Evolutionary conservation across 2,888 invertebrate species (phyloP).

Genomic region (Aporophyla lueneburgensis): DNA sequence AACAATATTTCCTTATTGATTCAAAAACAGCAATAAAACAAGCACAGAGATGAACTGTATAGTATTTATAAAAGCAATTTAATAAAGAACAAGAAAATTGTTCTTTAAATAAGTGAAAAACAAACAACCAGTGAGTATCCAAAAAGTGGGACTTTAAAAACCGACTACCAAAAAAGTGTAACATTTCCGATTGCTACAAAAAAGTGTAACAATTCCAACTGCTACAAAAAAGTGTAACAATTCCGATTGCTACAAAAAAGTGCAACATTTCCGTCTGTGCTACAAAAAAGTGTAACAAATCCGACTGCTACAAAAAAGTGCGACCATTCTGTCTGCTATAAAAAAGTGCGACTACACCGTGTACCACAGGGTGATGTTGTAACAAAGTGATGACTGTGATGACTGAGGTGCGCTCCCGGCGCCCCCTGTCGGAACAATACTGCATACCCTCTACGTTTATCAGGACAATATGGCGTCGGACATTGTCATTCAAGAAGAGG

Average conservation of each 20-base stretch:
- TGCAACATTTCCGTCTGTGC: not conserved
- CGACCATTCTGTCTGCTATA: not conserved
- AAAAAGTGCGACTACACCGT: constrained; percentile 29
- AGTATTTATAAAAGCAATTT: not conserved
- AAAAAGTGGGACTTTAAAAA: constrained; percentile 6
- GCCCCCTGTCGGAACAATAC: constrained; percentile 74
- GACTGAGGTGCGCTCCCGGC: constrained; percentile 82
- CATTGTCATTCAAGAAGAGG: constrained; percentile 83
- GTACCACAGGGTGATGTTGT: constrained; percentile 51
- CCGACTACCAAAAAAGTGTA: too few relatives aligned
- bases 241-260: not conserved
- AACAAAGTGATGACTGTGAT: constrained; percentile 84
- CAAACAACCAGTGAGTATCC: not conserved
- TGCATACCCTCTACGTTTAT: constrained; percentile 81
- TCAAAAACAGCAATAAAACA: constrained; percentile 2
- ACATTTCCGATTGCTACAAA: not conserved
- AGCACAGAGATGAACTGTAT: not conserved
- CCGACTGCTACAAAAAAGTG: constrained; percentile 16
- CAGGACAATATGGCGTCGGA: constrained; percentile 85
- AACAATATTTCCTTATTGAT: constrained; percentile 1
- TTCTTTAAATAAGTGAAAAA: not conserved
- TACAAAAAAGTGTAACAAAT: constrained; percentile 4
- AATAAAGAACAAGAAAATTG: not conserved
- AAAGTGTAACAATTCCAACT: not conserved
- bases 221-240: not conserved